A percentile compares a stretch with the other conserved stretches of the same genome.
phyloP scores from a whole-genome alignment of 2,888 invertebrate species.

The Ligdia adustata region DNA sequence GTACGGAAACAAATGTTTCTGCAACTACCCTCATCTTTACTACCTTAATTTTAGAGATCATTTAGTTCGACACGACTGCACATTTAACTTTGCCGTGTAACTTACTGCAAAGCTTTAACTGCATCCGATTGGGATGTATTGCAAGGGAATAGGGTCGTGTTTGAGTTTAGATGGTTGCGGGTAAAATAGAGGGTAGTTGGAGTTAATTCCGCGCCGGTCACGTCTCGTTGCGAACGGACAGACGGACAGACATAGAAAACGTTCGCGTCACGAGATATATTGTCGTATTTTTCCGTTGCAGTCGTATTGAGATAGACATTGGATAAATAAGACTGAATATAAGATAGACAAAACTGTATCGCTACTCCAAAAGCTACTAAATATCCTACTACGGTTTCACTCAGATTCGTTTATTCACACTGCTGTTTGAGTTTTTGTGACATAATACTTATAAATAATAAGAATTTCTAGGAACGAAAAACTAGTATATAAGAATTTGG shows the following conservation, averaged over 20 bases:
- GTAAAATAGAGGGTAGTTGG: constrained; percentile 49
- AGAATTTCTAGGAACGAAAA: no score
- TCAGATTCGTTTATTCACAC: no score
- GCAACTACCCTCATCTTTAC: constrained; percentile 31
- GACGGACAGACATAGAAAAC: constrained; percentile 63
- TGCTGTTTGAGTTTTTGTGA: no score
- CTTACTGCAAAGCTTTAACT: constrained; percentile 36
- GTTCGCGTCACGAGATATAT: constrained; percentile 31
- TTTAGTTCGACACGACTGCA: constrained; percentile 36
- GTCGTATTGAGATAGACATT: background rate
- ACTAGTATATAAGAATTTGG: no score
- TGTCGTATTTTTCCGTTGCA: constrained; percentile 34
- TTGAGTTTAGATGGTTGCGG: constrained; percentile 37
- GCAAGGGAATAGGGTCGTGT: constrained; percentile 40
- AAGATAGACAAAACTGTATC: no score
- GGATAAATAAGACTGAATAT: no score
- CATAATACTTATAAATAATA: no score
- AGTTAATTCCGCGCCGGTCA: constrained; percentile 72
- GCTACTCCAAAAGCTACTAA: no score
- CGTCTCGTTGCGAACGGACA: constrained; percentile 61
- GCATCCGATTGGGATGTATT: constrained; percentile 32
- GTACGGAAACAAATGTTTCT: constrained; percentile 45
- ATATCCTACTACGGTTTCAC: no score
- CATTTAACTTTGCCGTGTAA: constrained; percentile 35
- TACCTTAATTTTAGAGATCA: constrained; percentile 33